These are phyloP conservation scores for Argynnis bischoffii DNA, from an alignment of 2,888 invertebrate species.

Conservation along the genomic window DNA sequence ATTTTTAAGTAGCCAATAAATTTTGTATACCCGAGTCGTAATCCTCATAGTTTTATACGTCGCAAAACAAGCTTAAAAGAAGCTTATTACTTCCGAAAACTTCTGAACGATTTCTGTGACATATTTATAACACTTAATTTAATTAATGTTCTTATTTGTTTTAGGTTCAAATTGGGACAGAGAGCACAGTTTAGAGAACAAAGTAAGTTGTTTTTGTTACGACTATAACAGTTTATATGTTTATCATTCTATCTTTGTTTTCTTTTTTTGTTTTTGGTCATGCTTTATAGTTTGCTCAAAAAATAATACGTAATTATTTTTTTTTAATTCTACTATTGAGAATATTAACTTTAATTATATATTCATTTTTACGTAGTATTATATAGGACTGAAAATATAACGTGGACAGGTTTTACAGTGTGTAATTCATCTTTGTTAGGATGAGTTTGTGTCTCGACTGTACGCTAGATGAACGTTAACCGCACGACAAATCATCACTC, in stretches of 20 bases:
- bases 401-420: slow-evolving; percentile 45
- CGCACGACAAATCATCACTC: slow-evolving; percentile 72
- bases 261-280: background rate
- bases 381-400: slow-evolving; percentile 41
- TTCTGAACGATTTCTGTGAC: slow-evolving; percentile 34
- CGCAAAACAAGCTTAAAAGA: slow-evolving; percentile 33
- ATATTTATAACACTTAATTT: slow-evolving; percentile 37
- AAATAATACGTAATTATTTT: background rate
- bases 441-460: slow-evolving; percentile 60
- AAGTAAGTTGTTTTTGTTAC: slow-evolving; percentile 42
- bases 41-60: slow-evolving; percentile 29
- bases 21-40: slow-evolving; percentile 12
- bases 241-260: background rate
- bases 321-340: slow-evolving; percentile 1
- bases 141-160: slow-evolving; percentile 43
- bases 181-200: slow-evolving; percentile 42
- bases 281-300: background rate
- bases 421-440: slow-evolving; percentile 59
- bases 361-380: background rate
- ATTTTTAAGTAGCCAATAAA: slow-evolving; percentile 18
- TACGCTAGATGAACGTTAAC: slow-evolving; percentile 68
- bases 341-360: slow-evolving; percentile 12
- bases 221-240: slow-evolving; percentile 28
- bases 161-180: slow-evolving; percentile 42
- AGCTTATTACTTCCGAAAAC: slow-evolving; percentile 36